Percentiles rank a stretch among this genome's conserved stretches.
phyloP scores from a whole-genome alignment of 1,140 invertebrate species.

The Scaptomyza hsui region DNA sequence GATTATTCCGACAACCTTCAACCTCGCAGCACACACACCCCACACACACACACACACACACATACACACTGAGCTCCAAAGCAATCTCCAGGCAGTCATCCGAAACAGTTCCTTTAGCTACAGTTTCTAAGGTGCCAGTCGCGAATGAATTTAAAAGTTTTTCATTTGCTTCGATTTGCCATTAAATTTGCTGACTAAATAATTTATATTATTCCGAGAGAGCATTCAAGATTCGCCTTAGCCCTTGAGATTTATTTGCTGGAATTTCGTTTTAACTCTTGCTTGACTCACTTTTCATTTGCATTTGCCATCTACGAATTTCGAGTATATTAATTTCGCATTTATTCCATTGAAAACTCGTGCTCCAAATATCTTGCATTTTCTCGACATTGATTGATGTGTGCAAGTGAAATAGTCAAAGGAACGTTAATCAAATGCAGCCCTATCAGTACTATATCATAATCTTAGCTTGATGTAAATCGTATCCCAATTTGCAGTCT shows the following conservation, averaged over 20 bases:
- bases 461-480: conserved; percentile 10
- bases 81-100: not conserved
- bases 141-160: conserved; percentile 20
- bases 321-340: conserved; percentile 52
- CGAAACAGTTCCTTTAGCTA: conserved; percentile 38
- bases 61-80: not conserved
- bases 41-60: too few relatives aligned
- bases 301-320: conserved; percentile 9
- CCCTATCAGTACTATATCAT: conserved; percentile 5
- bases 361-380: conserved; percentile 8
- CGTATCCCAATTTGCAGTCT: conserved; percentile 4
- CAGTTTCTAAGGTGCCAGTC: conserved; percentile 45
- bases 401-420: conserved; percentile 5
- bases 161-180: conserved; percentile 13
- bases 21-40: not conserved
- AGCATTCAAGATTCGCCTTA: conserved; percentile 1
- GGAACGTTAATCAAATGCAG: conserved; percentile 18
- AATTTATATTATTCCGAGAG: not conserved
- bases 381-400: conserved; percentile 45
- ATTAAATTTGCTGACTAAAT: too few relatives aligned
- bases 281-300: conserved; percentile 25
- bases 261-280: not conserved
- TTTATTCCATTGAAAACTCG: conserved; percentile 17
- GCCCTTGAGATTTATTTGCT: not conserved
- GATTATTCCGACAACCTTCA: conserved; percentile 57